Percentiles rank a stretch among this genome's conserved stretches.
Evolutionary conservation across 1,140 invertebrate genomes (phyloP).

Genomic region (Eumaeus atala): DNA sequence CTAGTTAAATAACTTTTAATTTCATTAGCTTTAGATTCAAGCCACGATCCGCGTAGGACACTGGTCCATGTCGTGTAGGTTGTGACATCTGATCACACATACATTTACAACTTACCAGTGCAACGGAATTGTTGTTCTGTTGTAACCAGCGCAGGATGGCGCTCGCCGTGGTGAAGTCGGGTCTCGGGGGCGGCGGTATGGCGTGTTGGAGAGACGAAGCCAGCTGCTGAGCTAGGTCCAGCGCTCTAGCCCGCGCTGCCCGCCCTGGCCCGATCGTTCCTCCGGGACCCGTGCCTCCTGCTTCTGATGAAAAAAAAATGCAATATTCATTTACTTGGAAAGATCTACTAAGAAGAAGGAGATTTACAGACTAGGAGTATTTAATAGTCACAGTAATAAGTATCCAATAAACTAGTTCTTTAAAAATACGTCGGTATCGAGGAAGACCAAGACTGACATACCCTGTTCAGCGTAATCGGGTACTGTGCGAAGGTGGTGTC

Average conservation of each 20-base stretch:
- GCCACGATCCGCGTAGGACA: too few relatives aligned
- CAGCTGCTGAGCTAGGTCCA: conserved; percentile 68
- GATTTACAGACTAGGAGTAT: too few relatives aligned
- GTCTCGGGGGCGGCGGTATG: conserved; percentile 65
- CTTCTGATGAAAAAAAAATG: conserved; percentile 40
- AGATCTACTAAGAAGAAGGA: conserved; percentile 12
- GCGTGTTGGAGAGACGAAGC: conserved; percentile 66
- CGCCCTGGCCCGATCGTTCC: conserved; percentile 51
- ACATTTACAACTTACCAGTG: conserved; percentile 43
- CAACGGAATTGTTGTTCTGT: conserved; percentile 59
- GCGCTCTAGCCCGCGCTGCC: conserved; percentile 56
- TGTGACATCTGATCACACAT: not conserved
- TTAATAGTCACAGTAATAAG: too few relatives aligned
- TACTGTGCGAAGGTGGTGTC: too few relatives aligned
- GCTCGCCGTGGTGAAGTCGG: conserved; percentile 71
- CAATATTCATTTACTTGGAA: not conserved
- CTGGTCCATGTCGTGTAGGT: too few relatives aligned
- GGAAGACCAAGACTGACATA: too few relatives aligned
- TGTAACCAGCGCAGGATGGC: conserved; percentile 69
- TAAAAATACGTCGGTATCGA: too few relatives aligned
- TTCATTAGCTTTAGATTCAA: too few relatives aligned
- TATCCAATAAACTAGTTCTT: too few relatives aligned
- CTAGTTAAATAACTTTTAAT: too few relatives aligned
- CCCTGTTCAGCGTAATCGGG: too few relatives aligned
- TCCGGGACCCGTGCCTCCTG: conserved; percentile 42